Evolutionary conservation across 2,888 invertebrate species (phyloP).

Genomic region (Leucoma salicis): DNA sequence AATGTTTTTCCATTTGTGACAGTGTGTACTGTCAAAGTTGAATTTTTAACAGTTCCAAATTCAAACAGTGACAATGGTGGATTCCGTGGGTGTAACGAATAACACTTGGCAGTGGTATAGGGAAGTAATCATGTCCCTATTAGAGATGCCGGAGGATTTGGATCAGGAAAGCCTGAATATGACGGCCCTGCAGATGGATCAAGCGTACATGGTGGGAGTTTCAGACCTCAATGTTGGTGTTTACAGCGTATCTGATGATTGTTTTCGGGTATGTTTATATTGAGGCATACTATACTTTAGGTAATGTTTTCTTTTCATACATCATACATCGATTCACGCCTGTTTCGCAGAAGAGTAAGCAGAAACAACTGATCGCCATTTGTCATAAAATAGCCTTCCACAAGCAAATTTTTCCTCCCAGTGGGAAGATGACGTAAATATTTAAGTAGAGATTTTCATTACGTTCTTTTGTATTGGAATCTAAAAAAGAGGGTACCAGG

Average conservation of each 20-base stretch:
- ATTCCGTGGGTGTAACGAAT: conserved; percentile 47
- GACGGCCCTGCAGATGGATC: conserved; percentile 83
- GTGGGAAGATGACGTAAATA: no score
- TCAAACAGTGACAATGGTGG: conserved; percentile 55
- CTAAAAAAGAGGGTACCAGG: no score
- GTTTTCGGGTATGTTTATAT: conserved; percentile 83
- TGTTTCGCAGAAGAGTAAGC: no score
- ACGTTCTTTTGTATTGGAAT: no score
- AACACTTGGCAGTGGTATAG: conserved; percentile 69
- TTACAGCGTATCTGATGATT: conserved; percentile 87
- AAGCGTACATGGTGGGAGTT: conserved; percentile 83
- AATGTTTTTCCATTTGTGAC: conserved; percentile 29
- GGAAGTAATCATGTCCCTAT: conserved; percentile 76
- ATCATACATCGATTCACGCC: no score
- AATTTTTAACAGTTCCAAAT: conserved; percentile 28
- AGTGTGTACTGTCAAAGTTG: conserved; percentile 30
- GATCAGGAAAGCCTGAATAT: conserved; percentile 80
- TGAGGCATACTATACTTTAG: no score
- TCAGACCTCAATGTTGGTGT: conserved; percentile 73
- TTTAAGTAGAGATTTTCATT: no score
- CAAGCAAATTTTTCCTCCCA: no score
- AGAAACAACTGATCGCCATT: no score
- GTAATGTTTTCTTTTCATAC: no score
- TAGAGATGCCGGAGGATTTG: conserved; percentile 80
- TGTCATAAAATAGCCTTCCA: no score